Evolutionary conservation across 2,113 vertebrate species (phyloP), one percentile per base, ranked within the genome.

Genomic region (Mungos mungo): DNA sequence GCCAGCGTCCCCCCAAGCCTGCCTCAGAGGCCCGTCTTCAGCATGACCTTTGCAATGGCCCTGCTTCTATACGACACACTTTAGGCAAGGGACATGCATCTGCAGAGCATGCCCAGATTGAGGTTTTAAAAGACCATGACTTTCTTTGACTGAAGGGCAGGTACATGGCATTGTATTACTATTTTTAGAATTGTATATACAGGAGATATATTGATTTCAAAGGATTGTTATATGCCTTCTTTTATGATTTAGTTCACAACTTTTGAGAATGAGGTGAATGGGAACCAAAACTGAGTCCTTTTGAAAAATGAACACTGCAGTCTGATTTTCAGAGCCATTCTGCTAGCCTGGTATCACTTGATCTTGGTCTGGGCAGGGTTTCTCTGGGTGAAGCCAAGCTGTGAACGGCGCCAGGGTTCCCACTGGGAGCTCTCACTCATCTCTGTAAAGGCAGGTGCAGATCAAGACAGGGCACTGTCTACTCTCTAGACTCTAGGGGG

Each of bases 361-460:
- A 7, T 8, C 63, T 12, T 1, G 29, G 47, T 35, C 79, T 16
- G 10, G 45, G 25, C 72, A 31, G 63, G 41, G 69, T 31, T 81
- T 86, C 31, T n/a, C 3, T 4, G 79, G 25, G 41, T 18, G 69
- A 72, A 15, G 23, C 74, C 33, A 2, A 10, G 15, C 50, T 33
- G 33, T 31, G 68, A 11, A 1, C 0, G 0, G 21, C 0, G 1
- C 38, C 45, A 41, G 72, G 8, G 4, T 5, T 47, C 38, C 96
- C 68, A 13, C 21, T 0, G 2, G 74, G 65, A 35, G 7, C 5
- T 1, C 1, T 2, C 15, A 0, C 50, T n/a, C n/a, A 16, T 10
- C 41, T n/a, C 77, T 31, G 63, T 45, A 23, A 29, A 54, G 82
- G 31, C 31, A 25, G 84, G 21, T 4, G 5, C 6, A 8, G 14